Conservation (phyloP, 2,797 vertebrate species). For the Etheostoma perlongum region DNA sequence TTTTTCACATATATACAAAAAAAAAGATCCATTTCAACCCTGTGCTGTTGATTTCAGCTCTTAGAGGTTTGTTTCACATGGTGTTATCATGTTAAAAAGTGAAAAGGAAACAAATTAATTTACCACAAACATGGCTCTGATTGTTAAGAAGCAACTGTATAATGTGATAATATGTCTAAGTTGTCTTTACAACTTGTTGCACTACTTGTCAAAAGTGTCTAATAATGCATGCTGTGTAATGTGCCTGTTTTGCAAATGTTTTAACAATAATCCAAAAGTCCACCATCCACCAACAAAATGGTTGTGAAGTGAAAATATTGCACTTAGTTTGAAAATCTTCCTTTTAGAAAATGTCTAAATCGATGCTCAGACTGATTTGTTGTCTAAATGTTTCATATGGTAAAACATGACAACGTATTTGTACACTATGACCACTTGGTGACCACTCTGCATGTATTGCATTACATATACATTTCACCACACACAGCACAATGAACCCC, state of each 20-base stretch:
- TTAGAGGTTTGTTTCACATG: constrained; percentile 4
- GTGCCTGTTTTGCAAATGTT: background rate
- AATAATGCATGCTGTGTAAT: background rate
- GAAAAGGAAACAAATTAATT: constrained; percentile 1
- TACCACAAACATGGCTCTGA: background rate
- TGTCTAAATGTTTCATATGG: constrained; percentile 10
- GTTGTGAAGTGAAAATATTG: background rate
- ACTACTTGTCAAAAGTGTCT: background rate
- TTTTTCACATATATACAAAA: background rate
- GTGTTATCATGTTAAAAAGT: constrained; percentile 3
- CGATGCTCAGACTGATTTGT: background rate
- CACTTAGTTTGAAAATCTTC: background rate
- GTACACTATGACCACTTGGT: background rate
- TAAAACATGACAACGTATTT: constrained; percentile 12
- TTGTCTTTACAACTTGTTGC: background rate
- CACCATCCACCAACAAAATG: background rate
- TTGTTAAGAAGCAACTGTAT: background rate
- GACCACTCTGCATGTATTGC: constrained; percentile 14
- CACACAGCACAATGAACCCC: constrained; percentile 10
- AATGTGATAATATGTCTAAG: background rate
- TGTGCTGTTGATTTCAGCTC: background rate
- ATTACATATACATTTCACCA: constrained; percentile 28
- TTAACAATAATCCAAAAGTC: constrained; percentile 2
- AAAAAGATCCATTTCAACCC: background rate
- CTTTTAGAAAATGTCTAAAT: constrained; percentile 12